phyloP scores from a whole-genome alignment of 1,140 invertebrate genomes.

The Drosophila kohkoa region DNA sequence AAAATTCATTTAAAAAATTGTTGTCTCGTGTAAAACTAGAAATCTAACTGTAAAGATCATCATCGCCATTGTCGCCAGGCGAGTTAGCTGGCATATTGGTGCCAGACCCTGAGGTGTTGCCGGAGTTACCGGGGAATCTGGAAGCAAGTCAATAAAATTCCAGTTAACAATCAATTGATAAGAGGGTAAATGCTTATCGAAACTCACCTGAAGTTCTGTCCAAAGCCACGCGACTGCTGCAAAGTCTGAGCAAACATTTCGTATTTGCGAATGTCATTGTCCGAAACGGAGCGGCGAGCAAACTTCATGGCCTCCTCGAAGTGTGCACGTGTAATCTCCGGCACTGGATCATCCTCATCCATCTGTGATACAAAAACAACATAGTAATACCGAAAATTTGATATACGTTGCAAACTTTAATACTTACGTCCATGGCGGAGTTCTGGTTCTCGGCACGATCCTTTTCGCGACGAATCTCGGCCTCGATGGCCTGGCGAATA shows the following conservation, averaged over 20 bases:
- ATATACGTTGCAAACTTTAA: not conserved
- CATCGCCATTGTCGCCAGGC: constrained; percentile 95
- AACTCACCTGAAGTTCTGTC: constrained; percentile 93
- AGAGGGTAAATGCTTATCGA: not conserved
- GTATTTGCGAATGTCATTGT: constrained; percentile 99
- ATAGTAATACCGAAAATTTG: constrained; percentile 17
- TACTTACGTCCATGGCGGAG: constrained; percentile 94
- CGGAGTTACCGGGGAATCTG: constrained; percentile 87
- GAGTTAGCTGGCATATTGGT: constrained; percentile 90
- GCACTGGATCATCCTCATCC: constrained; percentile 98
- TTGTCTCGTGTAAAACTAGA: constrained; percentile 74
- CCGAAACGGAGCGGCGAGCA: constrained; percentile 99
- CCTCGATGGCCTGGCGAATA: constrained; percentile 98
- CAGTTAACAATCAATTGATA: not conserved
- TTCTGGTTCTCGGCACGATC: constrained; percentile 93
- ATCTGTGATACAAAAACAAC: constrained; percentile 86
- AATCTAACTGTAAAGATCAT: constrained; percentile 97
- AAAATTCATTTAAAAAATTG: constrained; percentile 82
- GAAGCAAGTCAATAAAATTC: not conserved
- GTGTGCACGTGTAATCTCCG: constrained; percentile 98
- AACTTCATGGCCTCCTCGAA: constrained; percentile 99
- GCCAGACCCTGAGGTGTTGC: constrained; percentile 88
- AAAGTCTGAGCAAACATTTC: constrained; percentile 99
- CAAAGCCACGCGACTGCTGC: constrained; percentile 99
- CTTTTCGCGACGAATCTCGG: constrained; percentile 95